Evolutionary conservation across 1,140 invertebrate species (phyloP).

Genomic region (Oncopeltus fasciatus): DNA sequence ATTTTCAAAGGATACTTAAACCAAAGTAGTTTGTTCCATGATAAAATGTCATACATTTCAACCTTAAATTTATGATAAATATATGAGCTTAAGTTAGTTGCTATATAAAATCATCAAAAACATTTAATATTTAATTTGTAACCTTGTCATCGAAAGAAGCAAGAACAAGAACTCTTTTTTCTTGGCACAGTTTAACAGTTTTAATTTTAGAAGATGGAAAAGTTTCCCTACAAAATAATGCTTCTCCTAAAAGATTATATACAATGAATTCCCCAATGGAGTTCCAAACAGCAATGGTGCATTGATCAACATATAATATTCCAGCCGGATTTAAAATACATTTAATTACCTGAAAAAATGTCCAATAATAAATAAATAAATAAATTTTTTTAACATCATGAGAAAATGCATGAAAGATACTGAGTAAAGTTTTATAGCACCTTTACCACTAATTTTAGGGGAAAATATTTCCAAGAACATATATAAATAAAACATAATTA

Average conservation of each 20-base stretch:
- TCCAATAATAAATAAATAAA: too few species aligned
- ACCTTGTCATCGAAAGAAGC: slow-evolving; percentile 6
- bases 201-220: not conserved
- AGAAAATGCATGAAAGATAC: too few species aligned
- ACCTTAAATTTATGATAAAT: not conserved
- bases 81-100: too few species aligned
- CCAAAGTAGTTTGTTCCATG: not conserved
- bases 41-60: not conserved
- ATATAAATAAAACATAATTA: too few species aligned
- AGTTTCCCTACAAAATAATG: not conserved
- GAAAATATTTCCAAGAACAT: too few species aligned
- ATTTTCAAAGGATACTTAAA: slow-evolving; percentile 2
- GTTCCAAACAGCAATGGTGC: not conserved
- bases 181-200: not conserved
- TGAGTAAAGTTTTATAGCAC: too few species aligned
- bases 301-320: not conserved
- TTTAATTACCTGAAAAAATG: not conserved
- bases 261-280: not conserved
- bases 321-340: not conserved
- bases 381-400: too few species aligned
- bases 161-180: not conserved
- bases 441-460: too few species aligned
- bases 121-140: not conserved
- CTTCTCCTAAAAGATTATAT: not conserved
- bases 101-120: not conserved